Evolutionary conservation across 1,140 invertebrate genomes (phyloP), one percentile per base, ranked within the genome.

Genomic region (Antheraea mylitta): DNA sequence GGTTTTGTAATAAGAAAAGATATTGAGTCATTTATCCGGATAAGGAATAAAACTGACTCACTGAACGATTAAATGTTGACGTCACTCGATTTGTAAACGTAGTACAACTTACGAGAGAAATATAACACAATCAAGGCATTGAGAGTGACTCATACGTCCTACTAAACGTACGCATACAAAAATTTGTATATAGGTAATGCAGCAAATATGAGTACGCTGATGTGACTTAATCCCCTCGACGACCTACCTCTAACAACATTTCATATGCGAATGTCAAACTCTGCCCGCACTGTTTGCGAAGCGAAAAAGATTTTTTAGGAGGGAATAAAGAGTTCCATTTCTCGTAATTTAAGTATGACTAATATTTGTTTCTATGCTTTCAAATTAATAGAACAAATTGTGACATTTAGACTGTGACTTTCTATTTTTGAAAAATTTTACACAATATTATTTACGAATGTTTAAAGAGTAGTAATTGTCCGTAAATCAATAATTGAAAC

Each of bases 1-100:
- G 38, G 38, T 42, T 42, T 42, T 9, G 7, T 22, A 53, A 13
- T 66, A 36, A 63, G 19, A 66, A 68, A 61, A 58, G 7, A 37
- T 48, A 81, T 76, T 80, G 68, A 82, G 74, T 81, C 75, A 82
- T 85, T 83, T 74, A 74, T 75, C 68, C 70, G 64, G 73, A 71
- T 67, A 70, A 37, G 58, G 64, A 19, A 65, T 69, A 65, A 68
- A 65, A 63, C 71, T 86, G 83, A 88, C 62, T 86, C 84, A 88
- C 38, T 65, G 30, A 74, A 78, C 70, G 65, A 78, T 76, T 73
- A 70, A 72, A 78, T 64, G 69, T 67, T 89, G 82, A 85, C 86
- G 85, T 82, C 80, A 82, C 72, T 67, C 38, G 68, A 71, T 67
- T 72, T 75, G 70, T 78, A 80, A 65, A 66, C 72, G 70, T 72